Percentiles rank a stretch among this genome's conserved stretches.
Conservation (phyloP, 2,888 invertebrate genomes). For the Eupithecia subfuscata region DNA sequence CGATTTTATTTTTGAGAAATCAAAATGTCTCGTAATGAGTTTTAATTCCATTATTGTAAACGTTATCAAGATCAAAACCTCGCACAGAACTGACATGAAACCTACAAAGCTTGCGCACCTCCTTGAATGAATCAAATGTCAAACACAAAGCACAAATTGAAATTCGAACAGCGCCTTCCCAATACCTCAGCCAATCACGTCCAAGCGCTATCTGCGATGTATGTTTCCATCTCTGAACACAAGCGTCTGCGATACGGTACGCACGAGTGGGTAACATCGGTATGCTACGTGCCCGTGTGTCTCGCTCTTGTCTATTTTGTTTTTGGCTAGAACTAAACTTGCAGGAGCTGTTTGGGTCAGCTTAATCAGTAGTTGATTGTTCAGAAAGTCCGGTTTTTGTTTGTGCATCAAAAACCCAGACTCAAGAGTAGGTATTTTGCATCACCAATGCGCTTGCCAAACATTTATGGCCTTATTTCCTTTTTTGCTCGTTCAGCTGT, state of each 20-base stretch:
- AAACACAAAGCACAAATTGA: constrained; percentile 8
- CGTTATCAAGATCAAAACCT: not conserved
- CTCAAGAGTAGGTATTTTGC: not conserved
- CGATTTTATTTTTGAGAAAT: not conserved
- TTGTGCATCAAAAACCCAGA: not conserved
- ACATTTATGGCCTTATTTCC: too few relatives aligned
- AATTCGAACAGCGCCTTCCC: constrained; percentile 18
- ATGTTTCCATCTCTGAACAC: constrained; percentile 31
- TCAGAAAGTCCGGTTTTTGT: not conserved
- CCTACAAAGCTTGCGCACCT: not conserved
- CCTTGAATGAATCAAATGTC: not conserved
- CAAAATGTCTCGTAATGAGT: not conserved
- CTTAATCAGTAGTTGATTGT: constrained; percentile 1
- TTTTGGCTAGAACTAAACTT: constrained; percentile 9
- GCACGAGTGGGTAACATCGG: constrained; percentile 57
- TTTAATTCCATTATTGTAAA: not conserved
- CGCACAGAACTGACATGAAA: not conserved
- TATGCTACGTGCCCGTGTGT: constrained; percentile 59
- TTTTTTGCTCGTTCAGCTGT: too few relatives aligned
- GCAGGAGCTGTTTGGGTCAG: constrained; percentile 9
- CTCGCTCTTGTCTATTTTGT: constrained; percentile 34
- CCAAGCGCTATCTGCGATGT: constrained; percentile 30
- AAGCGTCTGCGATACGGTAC: constrained; percentile 49
- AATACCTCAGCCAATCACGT: constrained; percentile 31
- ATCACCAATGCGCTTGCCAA: too few relatives aligned